Evolutionary conservation across 2,113 vertebrate genomes (phyloP).

Genomic region (Pseudorhombus dupliciocellatus): DNA sequence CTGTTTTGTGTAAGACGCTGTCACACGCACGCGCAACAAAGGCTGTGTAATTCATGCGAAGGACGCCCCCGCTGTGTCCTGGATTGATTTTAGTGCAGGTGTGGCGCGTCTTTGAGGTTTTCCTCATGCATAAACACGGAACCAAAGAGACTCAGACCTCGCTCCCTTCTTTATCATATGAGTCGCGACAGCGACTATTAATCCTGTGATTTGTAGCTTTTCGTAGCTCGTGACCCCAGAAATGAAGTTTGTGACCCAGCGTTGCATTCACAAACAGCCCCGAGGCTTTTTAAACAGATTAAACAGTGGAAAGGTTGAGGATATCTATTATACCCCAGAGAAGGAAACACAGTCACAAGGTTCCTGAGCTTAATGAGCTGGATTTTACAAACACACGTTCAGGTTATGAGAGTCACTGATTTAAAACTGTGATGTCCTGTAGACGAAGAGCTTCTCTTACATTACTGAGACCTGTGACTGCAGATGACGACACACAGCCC

Average conservation of each 20-base stretch:
- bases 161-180: neutral
- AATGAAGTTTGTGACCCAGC: neutral
- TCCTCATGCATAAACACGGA: slow-evolving; percentile 30
- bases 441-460: too few species aligned
- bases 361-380: neutral
- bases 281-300: neutral
- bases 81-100: slow-evolving; percentile 27
- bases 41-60: neutral
- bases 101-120: neutral
- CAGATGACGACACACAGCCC: too few species aligned
- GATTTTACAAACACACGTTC: too few species aligned
- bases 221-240: slow-evolving; percentile 7
- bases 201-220: slow-evolving; percentile 19
- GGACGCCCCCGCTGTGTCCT: neutral
- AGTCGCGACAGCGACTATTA: slow-evolving; percentile 4
- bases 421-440: too few species aligned
- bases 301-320: neutral
- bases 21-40: slow-evolving; percentile 6
- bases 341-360: neutral
- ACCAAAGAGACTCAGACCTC: too few species aligned
- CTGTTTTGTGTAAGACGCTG: neutral
- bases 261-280: neutral
- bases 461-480: too few species aligned
- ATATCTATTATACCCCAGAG: neutral
- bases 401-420: too few species aligned